phyloP scores from a whole-genome alignment of 2,113 vertebrate genomes.

The Mungos mungo region DNA sequence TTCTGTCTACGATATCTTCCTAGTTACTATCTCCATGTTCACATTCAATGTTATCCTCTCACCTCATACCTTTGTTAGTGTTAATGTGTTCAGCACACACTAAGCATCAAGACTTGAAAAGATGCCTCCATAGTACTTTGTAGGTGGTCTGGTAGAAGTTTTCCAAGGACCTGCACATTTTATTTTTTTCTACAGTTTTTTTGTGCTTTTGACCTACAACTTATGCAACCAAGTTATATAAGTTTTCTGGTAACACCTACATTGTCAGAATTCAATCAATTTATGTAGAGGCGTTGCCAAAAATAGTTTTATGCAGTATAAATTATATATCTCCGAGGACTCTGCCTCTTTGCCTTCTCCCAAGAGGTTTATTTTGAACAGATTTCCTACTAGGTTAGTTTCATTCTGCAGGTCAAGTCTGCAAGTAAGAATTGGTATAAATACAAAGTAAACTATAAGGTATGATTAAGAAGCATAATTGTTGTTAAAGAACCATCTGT shows the following conservation, averaged over 20 bases:
- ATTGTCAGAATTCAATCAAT: slow-evolving; percentile 76
- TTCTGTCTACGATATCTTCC: background rate
- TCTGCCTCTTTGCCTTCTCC: slow-evolving; percentile 67
- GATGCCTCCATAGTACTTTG: background rate
- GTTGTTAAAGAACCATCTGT: background rate
- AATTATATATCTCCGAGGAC: slow-evolving; percentile 73
- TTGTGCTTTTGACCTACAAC: slow-evolving; percentile 73
- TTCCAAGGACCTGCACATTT: slow-evolving; percentile 52
- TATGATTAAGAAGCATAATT: slow-evolving; percentile 18
- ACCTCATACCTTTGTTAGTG: background rate
- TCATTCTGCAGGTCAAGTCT: slow-evolving; percentile 45
- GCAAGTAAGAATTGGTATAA: slow-evolving; percentile 32
- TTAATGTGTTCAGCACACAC: background rate
- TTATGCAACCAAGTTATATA: slow-evolving; percentile 77
- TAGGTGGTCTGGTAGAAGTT: background rate
- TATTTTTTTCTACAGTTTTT: slow-evolving; percentile 11
- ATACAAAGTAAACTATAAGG: slow-evolving; percentile 20
- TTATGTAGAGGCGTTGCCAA: slow-evolving; percentile 68
- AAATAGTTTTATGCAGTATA: slow-evolving; percentile 72
- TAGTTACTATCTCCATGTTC: background rate
- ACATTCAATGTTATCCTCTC: background rate
- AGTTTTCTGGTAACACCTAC: slow-evolving; percentile 73
- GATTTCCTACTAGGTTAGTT: slow-evolving; percentile 67
- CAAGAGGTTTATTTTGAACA: slow-evolving; percentile 60
- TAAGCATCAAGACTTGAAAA: background rate